Evolutionary conservation across 1,140 invertebrate species (phyloP).

Genomic region (Ceratina australensis): DNA sequence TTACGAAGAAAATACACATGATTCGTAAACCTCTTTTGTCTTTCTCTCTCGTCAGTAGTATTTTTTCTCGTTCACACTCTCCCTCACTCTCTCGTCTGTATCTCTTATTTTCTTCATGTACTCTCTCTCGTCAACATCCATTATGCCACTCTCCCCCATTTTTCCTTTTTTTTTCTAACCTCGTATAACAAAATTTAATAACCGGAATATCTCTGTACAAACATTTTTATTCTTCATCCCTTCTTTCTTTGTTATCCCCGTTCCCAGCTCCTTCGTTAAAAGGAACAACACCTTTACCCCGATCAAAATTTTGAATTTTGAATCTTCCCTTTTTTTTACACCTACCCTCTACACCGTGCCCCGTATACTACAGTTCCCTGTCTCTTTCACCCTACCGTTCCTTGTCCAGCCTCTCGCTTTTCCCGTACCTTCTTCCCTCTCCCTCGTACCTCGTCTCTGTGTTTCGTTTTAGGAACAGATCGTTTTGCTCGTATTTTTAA

Average conservation of each 20-base stretch:
- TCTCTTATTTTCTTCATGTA: constrained; percentile 40
- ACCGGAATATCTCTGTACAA: constrained; percentile 80
- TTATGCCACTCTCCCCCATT: constrained; percentile 26
- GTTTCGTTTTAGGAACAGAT: constrained; percentile 73
- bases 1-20: constrained; percentile 80
- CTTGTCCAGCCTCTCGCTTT: neutral
- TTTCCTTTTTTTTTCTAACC: constrained; percentile 26
- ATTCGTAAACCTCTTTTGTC: constrained; percentile 63
- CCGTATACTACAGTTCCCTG: constrained; percentile 69
- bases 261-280: constrained; percentile 68
- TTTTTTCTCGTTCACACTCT: constrained; percentile 50
- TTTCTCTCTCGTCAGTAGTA: constrained; percentile 60
- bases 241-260: constrained; percentile 31
- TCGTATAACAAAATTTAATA: constrained; percentile 79
- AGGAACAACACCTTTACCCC: constrained; percentile 69
- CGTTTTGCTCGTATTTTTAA: constrained; percentile 66
- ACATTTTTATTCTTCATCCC: constrained; percentile 69
- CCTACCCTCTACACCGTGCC: neutral
- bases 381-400: neutral
- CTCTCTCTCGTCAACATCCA: constrained; percentile 48
- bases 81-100: constrained; percentile 49
- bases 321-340: constrained; percentile 59
- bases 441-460: neutral
- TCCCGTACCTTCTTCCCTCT: neutral
- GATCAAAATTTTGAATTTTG: constrained; percentile 79